Percentiles rank a stretch among this genome's conserved stretches.
These are phyloP conservation scores for Rhinogobius similis DNA, from an alignment of 2,113 vertebrate species.

Conservation along the genomic window DNA sequence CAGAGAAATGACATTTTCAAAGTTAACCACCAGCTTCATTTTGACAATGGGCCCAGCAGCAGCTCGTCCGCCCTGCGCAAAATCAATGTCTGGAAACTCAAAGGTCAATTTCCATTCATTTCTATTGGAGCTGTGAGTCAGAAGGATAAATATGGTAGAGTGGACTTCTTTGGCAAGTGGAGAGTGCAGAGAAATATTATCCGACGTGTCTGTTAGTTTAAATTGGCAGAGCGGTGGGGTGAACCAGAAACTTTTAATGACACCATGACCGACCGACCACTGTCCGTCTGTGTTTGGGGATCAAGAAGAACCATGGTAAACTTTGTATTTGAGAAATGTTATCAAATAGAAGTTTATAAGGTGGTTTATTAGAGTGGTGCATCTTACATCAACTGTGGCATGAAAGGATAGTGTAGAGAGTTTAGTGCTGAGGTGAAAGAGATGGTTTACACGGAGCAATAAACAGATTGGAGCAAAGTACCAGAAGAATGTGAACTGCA, in stretches of 20 bases:
- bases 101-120: slow-evolving; percentile 52
- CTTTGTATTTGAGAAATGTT: slow-evolving; percentile 30
- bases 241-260: slow-evolving; percentile 56
- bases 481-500: slow-evolving; percentile 45
- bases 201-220: slow-evolving; percentile 17
- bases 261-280: slow-evolving; percentile 11
- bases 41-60: slow-evolving; percentile 20
- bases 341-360: slow-evolving; percentile 35
- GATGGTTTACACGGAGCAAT: slow-evolving; percentile 45
- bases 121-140: slow-evolving; percentile 38
- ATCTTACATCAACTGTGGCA: slow-evolving; percentile 28
- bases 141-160: slow-evolving; percentile 20
- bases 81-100: slow-evolving; percentile 39
- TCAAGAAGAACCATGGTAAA: slow-evolving; percentile 5
- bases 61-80: slow-evolving; percentile 7
- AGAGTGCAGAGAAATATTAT: slow-evolving; percentile 6
- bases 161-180: slow-evolving; percentile 26
- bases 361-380: slow-evolving; percentile 29
- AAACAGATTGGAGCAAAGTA: slow-evolving; percentile 16
- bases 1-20: slow-evolving; percentile 10
- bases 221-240: slow-evolving; percentile 7
- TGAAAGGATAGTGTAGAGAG: background rate
- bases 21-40: slow-evolving; percentile 28
- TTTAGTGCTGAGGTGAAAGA: slow-evolving; percentile 22
- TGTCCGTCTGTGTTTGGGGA: slow-evolving; percentile 7